A percentile compares a stretch with the other conserved stretches of the same genome.
Conservation (phyloP, 2,888 invertebrate species). For the Caenorhabditis sp. region DNA sequence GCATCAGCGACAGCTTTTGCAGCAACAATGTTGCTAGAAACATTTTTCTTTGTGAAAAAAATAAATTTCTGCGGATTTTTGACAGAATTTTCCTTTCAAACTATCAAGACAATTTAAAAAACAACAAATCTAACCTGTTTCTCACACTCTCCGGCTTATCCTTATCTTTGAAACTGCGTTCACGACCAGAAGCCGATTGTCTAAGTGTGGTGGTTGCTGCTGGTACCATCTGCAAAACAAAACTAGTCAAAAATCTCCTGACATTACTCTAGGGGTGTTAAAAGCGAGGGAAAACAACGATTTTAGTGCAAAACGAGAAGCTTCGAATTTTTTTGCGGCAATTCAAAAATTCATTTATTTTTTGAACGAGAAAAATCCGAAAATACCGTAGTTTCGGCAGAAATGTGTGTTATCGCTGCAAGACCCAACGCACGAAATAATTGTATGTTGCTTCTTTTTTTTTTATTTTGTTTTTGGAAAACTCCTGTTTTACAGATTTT, state of each 20-base stretch:
- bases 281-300: background rate
- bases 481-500: constrained; percentile 7
- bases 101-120: background rate
- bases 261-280: too few species aligned
- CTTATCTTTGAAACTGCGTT: constrained; percentile 72
- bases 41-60: background rate
- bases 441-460: background rate
- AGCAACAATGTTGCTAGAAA: constrained; percentile 90
- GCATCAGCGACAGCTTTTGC: constrained; percentile 98
- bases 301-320: background rate
- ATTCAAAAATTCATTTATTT: constrained; percentile 3
- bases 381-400: constrained; percentile 11
- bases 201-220: constrained; percentile 31
- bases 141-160: constrained; percentile 80
- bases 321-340: background rate
- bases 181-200: constrained; percentile 48
- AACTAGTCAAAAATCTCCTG: too few species aligned
- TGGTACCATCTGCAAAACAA: constrained; percentile 37
- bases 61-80: too few species aligned
- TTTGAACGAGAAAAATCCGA: constrained; percentile 36
- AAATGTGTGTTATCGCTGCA: constrained; percentile 22
- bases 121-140: constrained; percentile 55
- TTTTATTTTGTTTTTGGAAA: constrained; percentile 1
- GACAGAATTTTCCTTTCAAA: too few species aligned
- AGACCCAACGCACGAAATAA: constrained; percentile 16